Conservation (phyloP, 2,113 vertebrate species). For the Fregetta grallaria region DNA sequence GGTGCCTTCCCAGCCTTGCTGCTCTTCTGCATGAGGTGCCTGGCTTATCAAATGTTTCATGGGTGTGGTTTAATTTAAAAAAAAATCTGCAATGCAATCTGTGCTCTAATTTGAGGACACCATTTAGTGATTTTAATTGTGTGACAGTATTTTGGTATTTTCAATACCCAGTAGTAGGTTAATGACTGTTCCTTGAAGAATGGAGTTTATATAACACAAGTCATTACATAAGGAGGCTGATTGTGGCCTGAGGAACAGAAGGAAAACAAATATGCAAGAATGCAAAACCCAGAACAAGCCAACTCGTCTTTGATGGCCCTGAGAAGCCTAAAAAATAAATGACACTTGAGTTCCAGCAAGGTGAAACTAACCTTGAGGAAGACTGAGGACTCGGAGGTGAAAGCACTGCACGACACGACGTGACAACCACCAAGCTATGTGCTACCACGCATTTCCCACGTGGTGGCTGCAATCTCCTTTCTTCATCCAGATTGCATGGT, state of each 20-base stretch:
- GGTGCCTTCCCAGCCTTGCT: background rate
- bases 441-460: background rate
- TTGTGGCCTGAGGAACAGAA: slow-evolving; percentile 33
- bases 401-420: background rate
- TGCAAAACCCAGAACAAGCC: background rate
- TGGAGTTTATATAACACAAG: slow-evolving; percentile 61
- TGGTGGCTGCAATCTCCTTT: background rate
- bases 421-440: accelerated
- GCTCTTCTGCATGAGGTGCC: background rate
- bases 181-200: slow-evolving; percentile 68
- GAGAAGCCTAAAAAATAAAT: background rate
- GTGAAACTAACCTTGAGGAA: background rate
- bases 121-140: slow-evolving; percentile 65
- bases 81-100: slow-evolving; percentile 10
- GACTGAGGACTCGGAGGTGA: background rate
- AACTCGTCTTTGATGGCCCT: background rate
- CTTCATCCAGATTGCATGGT: accelerated
- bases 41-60: background rate
- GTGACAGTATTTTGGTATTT: slow-evolving; percentile 66
- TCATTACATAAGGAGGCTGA: slow-evolving; percentile 58
- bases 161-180: slow-evolving; percentile 62
- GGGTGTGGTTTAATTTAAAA: background rate
- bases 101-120: slow-evolving; percentile 63
- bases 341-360: background rate
- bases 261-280: background rate